Evolutionary conservation across 2,888 invertebrate genomes (phyloP), one percentile per base, ranked within the genome.

Genomic region (Dyspetes luteomarginatus): DNA sequence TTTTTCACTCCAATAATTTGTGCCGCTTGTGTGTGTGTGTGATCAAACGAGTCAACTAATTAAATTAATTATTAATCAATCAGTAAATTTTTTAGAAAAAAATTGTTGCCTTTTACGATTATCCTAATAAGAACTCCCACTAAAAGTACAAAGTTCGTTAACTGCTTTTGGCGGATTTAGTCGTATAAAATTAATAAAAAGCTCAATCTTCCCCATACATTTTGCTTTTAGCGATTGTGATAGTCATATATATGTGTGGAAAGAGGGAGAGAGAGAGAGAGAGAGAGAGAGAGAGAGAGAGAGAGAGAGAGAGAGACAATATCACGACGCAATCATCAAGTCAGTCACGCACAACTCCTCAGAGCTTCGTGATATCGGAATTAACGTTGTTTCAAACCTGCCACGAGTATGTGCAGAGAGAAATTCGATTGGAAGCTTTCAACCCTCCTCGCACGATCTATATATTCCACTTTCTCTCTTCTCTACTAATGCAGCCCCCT

Each of bases 311-410:
- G n/a, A n/a, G n/a, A 36, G 12, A 4, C 36, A 36, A 36, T 12
- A 12, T 36, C 0, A 0, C 36, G 12, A 12, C 36, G 36, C 1
- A 7, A 36, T 2, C 12, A 36, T 36, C 36, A 26, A 36, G 22
- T 22, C 41, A 52, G 62, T 73, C 72, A 73, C 72, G 72, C 72
- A 64, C 72, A 28, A 52, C 24, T 24, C 36, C 12, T 24, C 62
- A 52, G 52, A 52, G 52, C 28, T 73, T 73, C 52, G 36, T 19
- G 45, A 69, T 56, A 62, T 17, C 60, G 19, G 28, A 60, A 26
- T 71, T 15, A 45, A 55, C 36, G 30, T 67, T 67, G 68, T 69
- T 71, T n/a, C n/a, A 43, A 62, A 52, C 41, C 24, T 62, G n/a
- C 28, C 69, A 12, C 48, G 24, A 26, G 22, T 48, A 45, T 45